These are phyloP conservation scores for Chauna torquata DNA, from an alignment of 2,113 vertebrate genomes.

Conservation along the genomic window DNA sequence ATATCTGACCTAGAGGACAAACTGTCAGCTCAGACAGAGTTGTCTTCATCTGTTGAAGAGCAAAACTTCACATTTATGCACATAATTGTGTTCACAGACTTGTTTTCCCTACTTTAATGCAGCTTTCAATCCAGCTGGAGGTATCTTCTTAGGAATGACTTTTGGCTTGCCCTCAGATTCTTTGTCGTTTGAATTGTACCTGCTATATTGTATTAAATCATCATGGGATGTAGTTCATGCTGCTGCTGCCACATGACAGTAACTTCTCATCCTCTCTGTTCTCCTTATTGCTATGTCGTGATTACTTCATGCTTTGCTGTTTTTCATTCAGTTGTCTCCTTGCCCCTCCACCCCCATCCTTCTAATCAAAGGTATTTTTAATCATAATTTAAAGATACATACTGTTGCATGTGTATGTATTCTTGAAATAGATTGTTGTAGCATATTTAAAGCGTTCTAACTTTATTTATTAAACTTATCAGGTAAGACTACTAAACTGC, in stretches of 20 bases:
- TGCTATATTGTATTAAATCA: neutral
- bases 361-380: neutral
- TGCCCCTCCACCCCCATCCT: neutral
- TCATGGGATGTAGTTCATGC: neutral
- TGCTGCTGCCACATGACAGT: neutral
- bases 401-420: neutral
- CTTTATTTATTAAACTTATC: neutral
- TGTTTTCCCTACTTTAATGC: neutral
- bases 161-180: neutral
- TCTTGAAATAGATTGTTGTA: neutral
- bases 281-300: neutral
- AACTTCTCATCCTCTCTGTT: neutral
- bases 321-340: neutral
- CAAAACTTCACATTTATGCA: neutral
- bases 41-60: neutral
- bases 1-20: neutral
- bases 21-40: neutral
- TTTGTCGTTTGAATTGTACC: neutral
- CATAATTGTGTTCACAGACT: neutral
- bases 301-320: neutral
- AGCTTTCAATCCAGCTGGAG: neutral
- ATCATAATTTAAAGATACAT: neutral
- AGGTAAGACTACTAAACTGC: neutral
- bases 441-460: neutral
- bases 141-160: neutral